Base-by-base conservation (phyloP, 2,888 invertebrate species). In the Metalampra italica region DNA sequence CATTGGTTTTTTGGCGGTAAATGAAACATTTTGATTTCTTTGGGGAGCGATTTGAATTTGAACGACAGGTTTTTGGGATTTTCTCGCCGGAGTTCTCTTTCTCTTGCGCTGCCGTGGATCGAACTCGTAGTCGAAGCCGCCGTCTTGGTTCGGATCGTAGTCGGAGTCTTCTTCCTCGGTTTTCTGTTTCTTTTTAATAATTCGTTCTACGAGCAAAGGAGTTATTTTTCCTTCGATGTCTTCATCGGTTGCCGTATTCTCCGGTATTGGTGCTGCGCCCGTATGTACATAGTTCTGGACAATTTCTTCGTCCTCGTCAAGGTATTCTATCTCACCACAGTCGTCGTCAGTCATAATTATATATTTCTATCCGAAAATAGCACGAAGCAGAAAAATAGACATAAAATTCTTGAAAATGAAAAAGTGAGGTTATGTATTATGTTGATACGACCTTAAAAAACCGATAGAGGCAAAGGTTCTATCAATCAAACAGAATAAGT, bases 221-320 rank as follows among this genome's bases (percentile, higher is more conserved):
- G 61, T 43, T 45, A 47, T 46, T 34, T 53, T 52, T 14, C 49
- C 50, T 37, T 57, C 49, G 15, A 56, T 9, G 47, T 41, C 30
- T 13, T 50, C 49, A 34, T 46, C 38, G 0, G 46, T 43, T 9
- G 44, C 30, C 3, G 42, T 29, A 14, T 43, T 11, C 11, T 39
- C n/a, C 41, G 37, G 42, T n/a, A 11, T n/a, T 9, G 22, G 47
- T 29, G 29, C 53, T 46, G 32, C 50, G 46, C 29, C 53, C 39
- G 54, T 54, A 56, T 78, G 77, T 0, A 88, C 79, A 52, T 78
- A 88, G 57, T 84, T 82, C 52, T 84, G 81, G 3, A 89, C 82
- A 2, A 88, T 74, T 12, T 87, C 87, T 3, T 78, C 88, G 45
- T 89, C 88, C 60, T 89, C 89, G 51, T 89, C 89, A n/a, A 89